Percentiles rank a stretch among this genome's conserved stretches.
phyloP scores from a whole-genome alignment of 2,113 vertebrate genomes.

The Gasterosteus nipponicus region DNA sequence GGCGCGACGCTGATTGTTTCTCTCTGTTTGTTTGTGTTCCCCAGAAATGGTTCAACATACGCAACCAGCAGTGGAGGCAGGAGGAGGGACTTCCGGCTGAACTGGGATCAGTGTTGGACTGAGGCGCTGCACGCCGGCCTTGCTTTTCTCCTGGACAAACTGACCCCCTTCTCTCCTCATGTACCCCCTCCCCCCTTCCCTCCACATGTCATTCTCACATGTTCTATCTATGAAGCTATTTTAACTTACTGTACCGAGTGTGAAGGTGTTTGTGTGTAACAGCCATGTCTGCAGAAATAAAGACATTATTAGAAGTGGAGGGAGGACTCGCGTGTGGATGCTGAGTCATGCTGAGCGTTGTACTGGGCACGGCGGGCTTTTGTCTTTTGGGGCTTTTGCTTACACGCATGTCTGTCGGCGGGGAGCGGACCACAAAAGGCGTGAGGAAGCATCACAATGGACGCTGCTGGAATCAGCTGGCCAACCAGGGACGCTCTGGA shows the following conservation, averaged over 20 bases:
- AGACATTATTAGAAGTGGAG: slow-evolving; percentile 61
- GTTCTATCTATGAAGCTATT: slow-evolving; percentile 67
- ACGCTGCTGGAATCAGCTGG: slow-evolving; percentile 55
- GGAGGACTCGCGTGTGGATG: slow-evolving; percentile 20
- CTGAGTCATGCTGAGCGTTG: background rate
- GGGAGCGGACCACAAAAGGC: slow-evolving; percentile 49
- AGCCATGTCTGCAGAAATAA: slow-evolving; percentile 72
- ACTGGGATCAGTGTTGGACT: slow-evolving; percentile 91
- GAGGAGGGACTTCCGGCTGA: slow-evolving; percentile 91
- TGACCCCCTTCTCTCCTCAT: background rate
- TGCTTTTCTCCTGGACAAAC: slow-evolving; percentile 21
- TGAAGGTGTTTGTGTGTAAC: slow-evolving; percentile 81
- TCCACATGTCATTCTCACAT: slow-evolving; percentile 29
- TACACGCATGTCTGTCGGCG: slow-evolving; percentile 48
- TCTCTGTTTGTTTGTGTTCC: slow-evolving; percentile 35
- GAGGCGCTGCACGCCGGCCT: slow-evolving; percentile 46
- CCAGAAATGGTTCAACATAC: slow-evolving; percentile 94
- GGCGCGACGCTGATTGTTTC: background rate
- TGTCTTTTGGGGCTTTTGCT: slow-evolving; percentile 56
- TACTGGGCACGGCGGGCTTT: background rate
- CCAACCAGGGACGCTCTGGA: background rate
- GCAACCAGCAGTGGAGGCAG: slow-evolving; percentile 89
- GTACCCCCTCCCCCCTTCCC: slow-evolving; percentile 12
- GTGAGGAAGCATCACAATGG: slow-evolving; percentile 48
- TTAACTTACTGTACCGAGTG: slow-evolving; percentile 64